Base-by-base conservation (phyloP, 1,140 invertebrate species). In the Zophobas morio region DNA sequence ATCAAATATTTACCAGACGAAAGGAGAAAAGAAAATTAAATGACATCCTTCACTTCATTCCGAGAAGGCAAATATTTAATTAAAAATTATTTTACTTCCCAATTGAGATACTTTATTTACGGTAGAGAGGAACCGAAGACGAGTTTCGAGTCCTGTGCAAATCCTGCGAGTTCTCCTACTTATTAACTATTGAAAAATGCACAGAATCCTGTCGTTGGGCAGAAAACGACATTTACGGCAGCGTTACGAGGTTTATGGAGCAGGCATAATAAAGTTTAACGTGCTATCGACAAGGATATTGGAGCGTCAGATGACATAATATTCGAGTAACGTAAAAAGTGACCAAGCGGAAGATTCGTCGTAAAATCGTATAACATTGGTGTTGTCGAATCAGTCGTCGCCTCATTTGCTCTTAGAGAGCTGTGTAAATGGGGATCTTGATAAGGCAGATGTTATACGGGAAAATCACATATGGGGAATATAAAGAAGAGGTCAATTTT, bases 11-110 rank as follows among this genome's bases (percentile, higher is more conserved):
- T 66, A 66, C 60, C 40, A 66, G 39, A 66, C 60, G 60, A 66
- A 66, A 39, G 60, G 60, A 66, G 60, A 66, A 66, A 66, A 66
- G 60, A 66, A 66, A 66, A 66, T 66, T 66, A 66, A 66, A 66
- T 66, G 60, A 66, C 60, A 66, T 66, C 60, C 60, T 66, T 66
- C 60, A 66, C 60, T 66, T 66, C 60, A 39, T 66, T 66, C 39
- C 37, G 39, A 42, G 60, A 66, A 39, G 60, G 60, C 42, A 66
- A 66, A 66, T 66, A 66, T 66, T 66, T 66, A 66, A 66, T 66
- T 66, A 66, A 66, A 66, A 66, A 66, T 66, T 66, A 66, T 66
- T 66, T 66, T 66, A 42, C 60, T 66, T 66, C 60, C 33, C 60
- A 66, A 66, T 66, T 42, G 37, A 42, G 60, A 66, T 42, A 66